Evolutionary conservation across 2,797 vertebrate genomes (phyloP), one percentile per base, ranked within the genome.

Genomic region (Sebastiscus albofasciatus): DNA sequence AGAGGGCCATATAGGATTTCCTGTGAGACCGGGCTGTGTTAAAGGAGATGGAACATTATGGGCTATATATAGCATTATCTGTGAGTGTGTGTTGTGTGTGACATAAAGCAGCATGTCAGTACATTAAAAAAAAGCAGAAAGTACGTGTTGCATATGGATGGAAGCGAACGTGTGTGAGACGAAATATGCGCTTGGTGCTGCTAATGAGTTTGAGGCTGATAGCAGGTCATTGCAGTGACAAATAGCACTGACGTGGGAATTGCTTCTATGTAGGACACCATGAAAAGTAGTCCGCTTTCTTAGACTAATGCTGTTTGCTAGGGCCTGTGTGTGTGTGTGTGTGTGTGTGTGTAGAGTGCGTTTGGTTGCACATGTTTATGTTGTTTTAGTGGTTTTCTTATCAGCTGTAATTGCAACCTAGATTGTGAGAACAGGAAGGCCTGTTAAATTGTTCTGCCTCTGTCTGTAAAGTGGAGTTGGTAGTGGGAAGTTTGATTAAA

Each of bases 251-350:
- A 80, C 77, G 72, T 61, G 69, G 42, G 31, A 79, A 59, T 6
- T 77, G 42, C 26, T 61, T 11, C 7, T 58, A 89, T 88, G 81
- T 90, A 81, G 90, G 88, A 67, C 86, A 46, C 46, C 13, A 1
- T 66, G 72, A 80, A 27, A 80, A 75, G 72, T 52, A 14, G 42
- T 27, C 42, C 75, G 39, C 72, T 42, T 42, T 60, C 61, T 59
- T 59, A 64, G 61, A 69, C 26, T 55, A 72, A 64, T 64, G 59
- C 31, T 11, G 29, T 56, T 77, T 59, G 66, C 69, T 54, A 18
- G 31, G 9, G 46, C 52, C 54, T 55, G 13, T 58, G 49, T 64
- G 55, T 49, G 16, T 26, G 11, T 46, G 31, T 66, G 39, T 26
- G 56, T n/a, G 55, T 52, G 16, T 72, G 33, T 49, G 46, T 18